Evolutionary conservation across 2,113 vertebrate genomes (phyloP).

Genomic region (Malurus elegans): DNA sequence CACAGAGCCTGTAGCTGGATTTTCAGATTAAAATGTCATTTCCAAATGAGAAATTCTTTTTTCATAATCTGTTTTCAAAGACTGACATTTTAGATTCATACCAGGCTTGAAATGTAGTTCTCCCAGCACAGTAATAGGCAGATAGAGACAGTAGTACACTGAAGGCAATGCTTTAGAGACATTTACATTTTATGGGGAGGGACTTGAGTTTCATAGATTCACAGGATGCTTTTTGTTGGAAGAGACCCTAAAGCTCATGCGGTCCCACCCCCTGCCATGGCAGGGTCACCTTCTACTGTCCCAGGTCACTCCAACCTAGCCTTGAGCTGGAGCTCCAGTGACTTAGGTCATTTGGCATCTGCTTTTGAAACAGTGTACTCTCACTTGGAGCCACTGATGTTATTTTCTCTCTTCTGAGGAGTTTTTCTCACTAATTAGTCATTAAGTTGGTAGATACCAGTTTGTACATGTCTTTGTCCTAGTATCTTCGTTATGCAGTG

Average conservation of each 20-base stretch:
- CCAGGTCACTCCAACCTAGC: not conserved
- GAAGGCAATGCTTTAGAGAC: not conserved
- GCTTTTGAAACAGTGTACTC: not conserved
- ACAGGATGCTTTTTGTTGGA: not conserved
- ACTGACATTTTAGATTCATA: not conserved
- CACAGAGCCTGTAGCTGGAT: not conserved
- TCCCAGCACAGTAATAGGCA: not conserved
- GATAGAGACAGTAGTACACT: not conserved
- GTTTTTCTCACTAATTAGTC: not conserved
- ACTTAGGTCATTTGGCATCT: not conserved
- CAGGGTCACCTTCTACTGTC: not conserved
- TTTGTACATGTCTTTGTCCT: not conserved
- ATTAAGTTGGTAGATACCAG: not conserved
- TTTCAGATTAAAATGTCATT: slow-evolving; percentile 1
- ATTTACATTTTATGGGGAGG: not conserved
- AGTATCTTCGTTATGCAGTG: not conserved
- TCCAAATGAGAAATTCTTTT: not conserved
- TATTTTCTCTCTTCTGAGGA: not conserved
- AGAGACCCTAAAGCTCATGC: not conserved
- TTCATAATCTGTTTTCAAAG: not conserved
- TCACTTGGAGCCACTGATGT: not conserved
- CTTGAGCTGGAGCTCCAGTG: not conserved
- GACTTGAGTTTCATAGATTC: not conserved
- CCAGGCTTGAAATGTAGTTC: not conserved
- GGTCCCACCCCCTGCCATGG: not conserved